A percentile compares a stretch with the other conserved stretches of the same genome.
These are phyloP conservation scores for Limosa lapponica DNA, from an alignment of 2,797 vertebrate genomes.

Conservation along the genomic window DNA sequence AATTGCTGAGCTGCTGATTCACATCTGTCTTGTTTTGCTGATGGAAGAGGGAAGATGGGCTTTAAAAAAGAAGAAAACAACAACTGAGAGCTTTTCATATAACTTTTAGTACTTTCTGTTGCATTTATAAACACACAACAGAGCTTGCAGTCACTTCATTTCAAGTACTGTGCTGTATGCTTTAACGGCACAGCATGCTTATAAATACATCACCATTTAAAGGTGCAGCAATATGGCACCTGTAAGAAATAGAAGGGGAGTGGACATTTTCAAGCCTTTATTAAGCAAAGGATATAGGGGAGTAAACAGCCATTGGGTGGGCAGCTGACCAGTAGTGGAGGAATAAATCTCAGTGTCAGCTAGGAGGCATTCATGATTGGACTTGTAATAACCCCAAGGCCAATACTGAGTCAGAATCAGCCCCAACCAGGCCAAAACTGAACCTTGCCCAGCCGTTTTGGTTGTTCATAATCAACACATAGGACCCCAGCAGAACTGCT, in stretches of 20 bases:
- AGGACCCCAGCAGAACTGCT: neutral
- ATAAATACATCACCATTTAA: slow-evolving; percentile 6
- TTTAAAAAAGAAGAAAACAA: slow-evolving; percentile 8
- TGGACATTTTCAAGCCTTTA: neutral
- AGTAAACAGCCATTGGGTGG: neutral
- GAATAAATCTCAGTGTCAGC: neutral
- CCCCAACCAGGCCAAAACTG: neutral
- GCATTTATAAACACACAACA: slow-evolving; percentile 29
- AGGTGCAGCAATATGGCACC: neutral
- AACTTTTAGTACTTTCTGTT: slow-evolving; percentile 56
- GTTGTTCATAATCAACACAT: neutral
- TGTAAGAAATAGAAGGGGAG: neutral
- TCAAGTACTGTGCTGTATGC: neutral
- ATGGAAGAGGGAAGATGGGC: neutral
- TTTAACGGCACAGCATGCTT: slow-evolving; percentile 1
- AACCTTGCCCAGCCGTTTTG: neutral
- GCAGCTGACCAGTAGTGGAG: neutral
- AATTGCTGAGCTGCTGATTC: slow-evolving; percentile 25
- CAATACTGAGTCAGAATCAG: neutral
- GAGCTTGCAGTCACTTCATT: slow-evolving; percentile 19
- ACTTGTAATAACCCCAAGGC: neutral
- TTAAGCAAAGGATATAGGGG: neutral
- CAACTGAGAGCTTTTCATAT: slow-evolving; percentile 27
- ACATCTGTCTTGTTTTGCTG: slow-evolving; percentile 48
- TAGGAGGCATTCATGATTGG: neutral